These are phyloP conservation scores for Brachystomella parvula DNA, from an alignment of 1,140 invertebrate genomes.

Conservation along the genomic window DNA sequence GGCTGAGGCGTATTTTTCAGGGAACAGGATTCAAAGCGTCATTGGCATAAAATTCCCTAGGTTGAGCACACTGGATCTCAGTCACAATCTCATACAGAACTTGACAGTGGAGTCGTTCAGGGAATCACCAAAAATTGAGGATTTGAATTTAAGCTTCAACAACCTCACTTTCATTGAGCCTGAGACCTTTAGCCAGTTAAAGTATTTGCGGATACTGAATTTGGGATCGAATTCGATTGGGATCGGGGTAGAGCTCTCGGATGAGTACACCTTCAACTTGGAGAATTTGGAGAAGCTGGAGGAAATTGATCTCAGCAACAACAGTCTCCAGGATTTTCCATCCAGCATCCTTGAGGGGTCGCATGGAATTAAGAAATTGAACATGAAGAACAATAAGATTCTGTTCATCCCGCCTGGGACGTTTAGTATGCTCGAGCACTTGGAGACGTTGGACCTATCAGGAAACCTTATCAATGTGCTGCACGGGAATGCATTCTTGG, in stretches of 20 bases:
- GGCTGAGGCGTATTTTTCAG: conserved; percentile 12
- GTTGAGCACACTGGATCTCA: conserved; percentile 27
- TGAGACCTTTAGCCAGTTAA: conserved; percentile 19
- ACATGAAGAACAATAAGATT: conserved; percentile 32
- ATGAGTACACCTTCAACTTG: conserved; percentile 23
- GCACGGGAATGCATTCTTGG: conserved; percentile 14
- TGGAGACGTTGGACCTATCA: conserved; percentile 30
- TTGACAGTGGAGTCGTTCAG: conserved; percentile 14
- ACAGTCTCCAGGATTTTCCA: conserved; percentile 28
- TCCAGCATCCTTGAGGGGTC: conserved; percentile 25
- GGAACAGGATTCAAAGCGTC: conserved; percentile 26
- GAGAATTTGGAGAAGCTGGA: conserved; percentile 19
- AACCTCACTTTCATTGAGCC: conserved; percentile 25
- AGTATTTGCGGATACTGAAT: conserved; percentile 23
- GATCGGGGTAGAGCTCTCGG: conserved; percentile 2
- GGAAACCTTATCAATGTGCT: conserved; percentile 29
- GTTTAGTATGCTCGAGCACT: conserved; percentile 4
- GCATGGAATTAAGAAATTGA: conserved; percentile 22
- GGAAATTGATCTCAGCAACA: conserved; percentile 31
- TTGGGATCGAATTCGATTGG: conserved; percentile 29
- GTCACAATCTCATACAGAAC: conserved; percentile 25
- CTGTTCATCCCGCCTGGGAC: conserved; percentile 11
- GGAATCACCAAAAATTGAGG: neutral
- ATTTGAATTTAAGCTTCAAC: conserved; percentile 32
- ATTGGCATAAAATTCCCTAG: conserved; percentile 16